Evolutionary conservation across 2,888 invertebrate genomes (phyloP).

Genomic region (Pheosia gnoma): DNA sequence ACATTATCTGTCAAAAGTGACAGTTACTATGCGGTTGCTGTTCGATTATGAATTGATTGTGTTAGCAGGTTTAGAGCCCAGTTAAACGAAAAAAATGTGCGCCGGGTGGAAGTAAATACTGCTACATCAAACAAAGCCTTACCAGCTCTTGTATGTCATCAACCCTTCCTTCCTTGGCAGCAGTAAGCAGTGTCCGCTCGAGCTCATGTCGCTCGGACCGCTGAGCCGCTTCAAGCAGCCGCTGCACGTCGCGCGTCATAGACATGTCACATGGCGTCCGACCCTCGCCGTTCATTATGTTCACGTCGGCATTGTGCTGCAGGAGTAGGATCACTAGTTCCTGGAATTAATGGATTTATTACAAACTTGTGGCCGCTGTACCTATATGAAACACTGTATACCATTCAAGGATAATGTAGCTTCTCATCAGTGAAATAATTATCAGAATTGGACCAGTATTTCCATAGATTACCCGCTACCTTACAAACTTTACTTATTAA

Average conservation of each 20-base stretch:
- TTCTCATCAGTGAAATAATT: no score
- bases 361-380: no score
- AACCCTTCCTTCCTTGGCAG: slow-evolving; percentile 85
- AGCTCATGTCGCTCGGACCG: slow-evolving; percentile 80
- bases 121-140: slow-evolving; percentile 17
- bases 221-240: slow-evolving; percentile 85
- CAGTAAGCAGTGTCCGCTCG: slow-evolving; percentile 83
- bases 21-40: no score
- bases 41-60: no score
- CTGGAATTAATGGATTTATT: slow-evolving; percentile 61
- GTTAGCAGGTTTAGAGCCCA: no score
- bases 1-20: no score
- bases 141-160: slow-evolving; percentile 84
- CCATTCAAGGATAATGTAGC: no score
- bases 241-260: slow-evolving; percentile 80
- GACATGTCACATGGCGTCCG: slow-evolving; percentile 83
- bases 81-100: no score
- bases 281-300: slow-evolving; percentile 86
- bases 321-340: slow-evolving; percentile 85
- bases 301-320: slow-evolving; percentile 85
- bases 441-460: no score
- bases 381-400: no score
- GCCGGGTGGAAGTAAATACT: background rate
- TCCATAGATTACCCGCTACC: no score
- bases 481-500: no score